Base-by-base conservation (phyloP, 1,140 invertebrate species). In the Calycopis cecrops region DNA sequence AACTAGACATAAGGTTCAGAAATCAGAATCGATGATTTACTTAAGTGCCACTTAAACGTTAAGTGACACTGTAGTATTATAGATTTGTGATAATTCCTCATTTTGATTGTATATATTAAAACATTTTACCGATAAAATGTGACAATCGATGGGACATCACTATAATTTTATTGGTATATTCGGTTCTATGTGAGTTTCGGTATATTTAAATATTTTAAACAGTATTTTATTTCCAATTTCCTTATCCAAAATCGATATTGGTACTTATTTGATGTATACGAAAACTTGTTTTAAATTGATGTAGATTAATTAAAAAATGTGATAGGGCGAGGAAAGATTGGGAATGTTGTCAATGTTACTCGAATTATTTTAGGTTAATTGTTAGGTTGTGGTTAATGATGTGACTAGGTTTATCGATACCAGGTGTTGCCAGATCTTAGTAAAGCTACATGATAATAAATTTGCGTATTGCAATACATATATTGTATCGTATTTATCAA, bases 191-290 rank as follows among this genome's bases (percentile, higher is more conserved):
- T 48, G 17, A 34, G 11, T 10, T 49, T 49, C n/a, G 18, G 28
- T 40, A 44, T 40, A 40, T 44, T 16, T 44, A 14, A 49, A 21
- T n/a, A 18, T 49, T 49, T 33, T 33, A 33, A 33, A 21, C 48
- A 33, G 48, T 49, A 33, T 44, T 44, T 44, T 44, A 56, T 48
- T 33, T 53, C 49, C 55, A 52, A 51, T 28, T 28, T 28, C 21
- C 12, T 44, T 37, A 53, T 28, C 52, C 42, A 53, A 34, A 44
- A 44, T 42, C 52, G 42, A 53, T 44, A 38, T 53, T 42, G 52
- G 14, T 53, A 75, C 60, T 79, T 75, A 70, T 83, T 79, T 82
- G 52, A 77, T 51, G 80, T 84, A 86, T 84, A 83, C 74, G 73
- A 79, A 69, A 65, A 60, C 69, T 83, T 74, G 60, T 71, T 72